Base-by-base conservation (phyloP, 2,888 invertebrate genomes). In the Willowsia nigromaculata region DNA sequence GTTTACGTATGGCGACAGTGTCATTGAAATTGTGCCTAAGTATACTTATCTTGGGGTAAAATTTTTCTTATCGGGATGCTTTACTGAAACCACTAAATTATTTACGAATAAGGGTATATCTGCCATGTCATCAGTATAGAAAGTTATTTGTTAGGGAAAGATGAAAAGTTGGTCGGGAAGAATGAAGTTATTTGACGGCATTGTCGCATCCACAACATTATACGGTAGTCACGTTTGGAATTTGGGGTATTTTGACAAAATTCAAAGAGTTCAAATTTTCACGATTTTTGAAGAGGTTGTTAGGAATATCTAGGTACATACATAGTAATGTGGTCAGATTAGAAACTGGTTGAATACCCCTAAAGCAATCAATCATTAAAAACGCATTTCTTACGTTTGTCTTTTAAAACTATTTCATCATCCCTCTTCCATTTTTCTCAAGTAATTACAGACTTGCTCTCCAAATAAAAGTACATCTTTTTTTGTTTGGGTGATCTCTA, bases 221-320 rank as follows among this genome's bases (percentile, higher is more conserved):
- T 86, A 86, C n/a, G 22, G 37, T 13, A 62, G 62, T 13, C 80
- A 86, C 9, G 53, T 86, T 11, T 86, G 86, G 86, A 68, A 25
- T 0, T 18, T 68, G 15, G 15, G 11, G 13, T 4, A 62, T 1
- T 15, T 30, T 1, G 53, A 80, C 0, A 40, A 13, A 13, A 30
- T 86, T n/a, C 65, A 85, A 85, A 85, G 15, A 15, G 27, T 78
- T 6, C 85, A 50, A 30, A 62, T 78, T 65, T 43, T 74, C 6
- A 68, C 7, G 18, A 30, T 78, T 78, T 65, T 43, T 74, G 15
- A 68, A 22, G 18, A 40, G 43, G 15, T 11, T 22, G 5, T 15
- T 74, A 43, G 74, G 43, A 3, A 25, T 43, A 15, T 33, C 40
- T 11, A 25, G 15, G 5, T 40, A 18, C 43, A 25, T 43, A 30